These are phyloP conservation scores for Mactra quadrangularis DNA, from an alignment of 1,140 invertebrate species.

Conservation along the genomic window DNA sequence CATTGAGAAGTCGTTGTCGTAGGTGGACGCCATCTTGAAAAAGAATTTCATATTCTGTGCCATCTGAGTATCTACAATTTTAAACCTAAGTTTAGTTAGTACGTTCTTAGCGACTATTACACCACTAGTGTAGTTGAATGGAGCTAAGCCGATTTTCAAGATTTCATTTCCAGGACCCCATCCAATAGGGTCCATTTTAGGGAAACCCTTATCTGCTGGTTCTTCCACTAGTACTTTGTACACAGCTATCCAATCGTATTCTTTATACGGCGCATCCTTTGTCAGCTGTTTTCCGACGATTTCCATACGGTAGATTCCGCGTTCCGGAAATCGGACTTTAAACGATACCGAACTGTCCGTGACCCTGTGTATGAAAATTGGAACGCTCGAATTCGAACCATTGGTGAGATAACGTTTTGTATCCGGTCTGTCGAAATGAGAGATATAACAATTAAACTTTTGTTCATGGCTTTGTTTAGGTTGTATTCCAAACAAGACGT, in stretches of 20 bases:
- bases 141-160: slow-evolving; percentile 50
- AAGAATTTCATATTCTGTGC: slow-evolving; percentile 61
- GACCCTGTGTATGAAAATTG: slow-evolving; percentile 68
- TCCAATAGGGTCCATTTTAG: slow-evolving; percentile 65
- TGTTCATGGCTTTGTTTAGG: slow-evolving; percentile 50
- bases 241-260: slow-evolving; percentile 70
- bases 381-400: slow-evolving; percentile 62
- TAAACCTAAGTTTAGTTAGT: slow-evolving; percentile 66
- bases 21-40: slow-evolving; percentile 55
- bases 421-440: slow-evolving; percentile 63
- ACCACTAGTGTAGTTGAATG: slow-evolving; percentile 66
- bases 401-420: slow-evolving; percentile 56
- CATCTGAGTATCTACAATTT: slow-evolving; percentile 54
- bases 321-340: slow-evolving; percentile 65
- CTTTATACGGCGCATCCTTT: slow-evolving; percentile 49
- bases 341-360: slow-evolving; percentile 63
- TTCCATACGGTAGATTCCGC: slow-evolving; percentile 68
- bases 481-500: slow-evolving; percentile 64
- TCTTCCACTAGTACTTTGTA: slow-evolving; percentile 68
- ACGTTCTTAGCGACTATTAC: slow-evolving; percentile 59
- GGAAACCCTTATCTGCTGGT: slow-evolving; percentile 58
- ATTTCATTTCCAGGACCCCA: slow-evolving; percentile 68
- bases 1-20: slow-evolving; percentile 57
- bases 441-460: slow-evolving; percentile 67
- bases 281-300: slow-evolving; percentile 61